Base-by-base conservation (phyloP, 2,113 vertebrate genomes). In the Patagioenas fasciata region DNA sequence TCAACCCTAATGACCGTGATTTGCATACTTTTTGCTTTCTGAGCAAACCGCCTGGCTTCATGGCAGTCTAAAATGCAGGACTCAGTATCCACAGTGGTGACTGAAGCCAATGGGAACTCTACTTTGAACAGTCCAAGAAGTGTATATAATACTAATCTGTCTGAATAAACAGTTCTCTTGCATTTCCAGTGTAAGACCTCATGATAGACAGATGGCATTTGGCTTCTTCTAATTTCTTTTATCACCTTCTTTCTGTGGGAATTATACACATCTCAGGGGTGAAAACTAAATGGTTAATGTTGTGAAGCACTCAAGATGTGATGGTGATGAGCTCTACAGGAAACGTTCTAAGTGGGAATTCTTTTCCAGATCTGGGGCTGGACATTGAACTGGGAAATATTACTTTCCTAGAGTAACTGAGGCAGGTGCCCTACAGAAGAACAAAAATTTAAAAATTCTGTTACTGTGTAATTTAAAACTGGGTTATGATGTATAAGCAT, bases 381-480 rank as follows among this genome's bases (percentile, higher is more conserved):
- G 44, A 31, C 32, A 42, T 25, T 84, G 42, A 74, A 75, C 25
- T 16, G 65, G 47, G 50, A 91, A 64, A 34, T 51, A 60, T 1
- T 34, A 15, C 26, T 57, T 88, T 70, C 58, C 34, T 56, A 56
- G 34, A n/a, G 26, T 23, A 64, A 88, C 56, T 50, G 60, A 89
- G 65, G 60, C 60, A 78, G 51, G 48, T 64, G 72, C 15, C 34
- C 80, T 92, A 60, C n/a, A 79, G 70, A 86, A 91, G 31, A 14
- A 89, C 74, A 77, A 62, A 69, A 44, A 71, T 9, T 2, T 3
- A 0, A 9, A 70, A 80, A 31, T 7, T 2, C 12, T 85, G 26
- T 77, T 57, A 75, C 44, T 58, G 42, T 74, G 54, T 91, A 95
- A 92, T 87, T 95, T 89, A 93, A 95, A 91, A 64, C 53, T 75